Conservation (phyloP, 2,113 vertebrate genomes). For the Cathartes aura region DNA sequence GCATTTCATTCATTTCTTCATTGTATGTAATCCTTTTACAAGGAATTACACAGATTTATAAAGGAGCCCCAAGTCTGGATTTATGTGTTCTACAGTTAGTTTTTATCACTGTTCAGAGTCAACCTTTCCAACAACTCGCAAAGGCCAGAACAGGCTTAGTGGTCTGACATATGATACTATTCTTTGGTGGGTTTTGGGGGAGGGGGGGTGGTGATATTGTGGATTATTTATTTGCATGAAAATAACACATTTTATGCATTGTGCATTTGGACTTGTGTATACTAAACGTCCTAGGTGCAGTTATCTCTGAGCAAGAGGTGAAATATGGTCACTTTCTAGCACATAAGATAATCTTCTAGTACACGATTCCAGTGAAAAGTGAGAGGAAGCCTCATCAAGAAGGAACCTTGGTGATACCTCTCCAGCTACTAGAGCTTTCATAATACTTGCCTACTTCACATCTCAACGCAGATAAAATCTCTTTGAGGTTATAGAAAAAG, state of each 20-base stretch:
- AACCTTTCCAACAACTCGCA: not conserved
- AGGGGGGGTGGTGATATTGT: not conserved
- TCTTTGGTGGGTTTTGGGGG: fast-evolving
- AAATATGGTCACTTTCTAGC: not conserved
- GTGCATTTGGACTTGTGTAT: not conserved
- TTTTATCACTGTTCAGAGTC: not conserved
- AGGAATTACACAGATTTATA: not conserved
- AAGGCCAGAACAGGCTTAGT: not conserved
- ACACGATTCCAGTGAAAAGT: not conserved
- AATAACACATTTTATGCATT: not conserved
- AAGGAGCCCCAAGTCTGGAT: not conserved
- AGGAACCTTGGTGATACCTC: not conserved
- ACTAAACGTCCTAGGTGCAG: not conserved
- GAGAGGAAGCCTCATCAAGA: not conserved
- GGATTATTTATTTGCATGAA: not conserved
- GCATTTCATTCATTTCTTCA: not conserved
- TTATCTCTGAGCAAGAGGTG: not conserved
- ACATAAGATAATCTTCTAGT: not conserved
- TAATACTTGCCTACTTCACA: not conserved
- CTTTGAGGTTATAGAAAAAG: not conserved
- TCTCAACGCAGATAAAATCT: not conserved
- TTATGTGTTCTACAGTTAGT: not conserved
- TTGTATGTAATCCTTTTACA: not conserved
- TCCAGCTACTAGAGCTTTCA: not conserved
- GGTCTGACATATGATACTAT: not conserved